Conservation (phyloP, 2,888 invertebrate genomes). For the Acleris sparsana region DNA sequence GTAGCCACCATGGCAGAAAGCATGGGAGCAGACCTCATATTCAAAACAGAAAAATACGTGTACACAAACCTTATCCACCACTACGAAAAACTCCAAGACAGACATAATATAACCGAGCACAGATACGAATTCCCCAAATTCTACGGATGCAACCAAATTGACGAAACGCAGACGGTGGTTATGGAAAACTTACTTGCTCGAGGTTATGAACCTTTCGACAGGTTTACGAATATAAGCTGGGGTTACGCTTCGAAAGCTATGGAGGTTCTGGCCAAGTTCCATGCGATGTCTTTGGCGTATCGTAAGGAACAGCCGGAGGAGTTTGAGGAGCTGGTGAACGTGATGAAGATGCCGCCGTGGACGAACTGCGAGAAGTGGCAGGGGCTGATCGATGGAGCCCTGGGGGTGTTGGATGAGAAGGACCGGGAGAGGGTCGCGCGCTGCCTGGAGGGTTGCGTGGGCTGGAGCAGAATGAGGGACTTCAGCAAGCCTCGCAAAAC, state of each 20-base stretch:
- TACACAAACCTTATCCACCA: background rate
- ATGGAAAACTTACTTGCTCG: conserved; percentile 22
- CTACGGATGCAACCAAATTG: background rate
- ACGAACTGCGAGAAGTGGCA: background rate
- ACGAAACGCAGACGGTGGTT: background rate
- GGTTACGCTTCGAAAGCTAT: conserved; percentile 20
- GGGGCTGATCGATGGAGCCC: conserved; percentile 6
- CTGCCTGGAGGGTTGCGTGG: background rate
- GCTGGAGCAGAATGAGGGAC: background rate
- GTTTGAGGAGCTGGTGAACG: background rate
- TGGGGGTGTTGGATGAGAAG: conserved; percentile 11
- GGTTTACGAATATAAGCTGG: conserved; percentile 9
- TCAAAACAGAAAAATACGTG: conserved; percentile 1
- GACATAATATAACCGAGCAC: background rate
- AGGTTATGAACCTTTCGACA: conserved; percentile 12
- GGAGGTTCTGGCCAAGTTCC: conserved; percentile 20
- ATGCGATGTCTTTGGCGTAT: conserved; percentile 21
- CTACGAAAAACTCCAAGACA: conserved; percentile 4
- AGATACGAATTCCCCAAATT: conserved; percentile 8
- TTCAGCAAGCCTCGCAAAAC: background rate
- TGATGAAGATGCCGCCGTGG: background rate
- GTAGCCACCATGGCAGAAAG: background rate
- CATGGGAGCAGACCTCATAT: background rate
- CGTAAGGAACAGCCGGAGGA: conserved; percentile 11
- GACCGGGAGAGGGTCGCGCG: conserved; percentile 4